A percentile compares a stretch with the other conserved stretches of the same genome.
Conservation (phyloP, 2,113 vertebrate species). For the Solea senegalensis region DNA sequence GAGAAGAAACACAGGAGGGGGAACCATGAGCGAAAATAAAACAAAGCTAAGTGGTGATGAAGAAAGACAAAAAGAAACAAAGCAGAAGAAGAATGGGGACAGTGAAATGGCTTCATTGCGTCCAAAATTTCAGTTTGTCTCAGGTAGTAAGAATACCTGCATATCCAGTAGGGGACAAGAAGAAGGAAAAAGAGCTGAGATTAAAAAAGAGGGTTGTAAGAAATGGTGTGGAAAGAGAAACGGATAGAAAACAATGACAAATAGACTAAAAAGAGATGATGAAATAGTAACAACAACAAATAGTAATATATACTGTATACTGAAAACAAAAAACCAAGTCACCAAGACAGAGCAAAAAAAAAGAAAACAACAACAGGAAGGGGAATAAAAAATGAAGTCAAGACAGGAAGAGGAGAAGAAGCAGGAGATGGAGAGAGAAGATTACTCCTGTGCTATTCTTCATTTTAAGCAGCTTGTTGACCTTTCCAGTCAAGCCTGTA, state of each 20-base stretch:
- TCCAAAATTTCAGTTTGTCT: slow-evolving; percentile 60
- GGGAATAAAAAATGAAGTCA: not conserved
- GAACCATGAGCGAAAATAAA: slow-evolving; percentile 16
- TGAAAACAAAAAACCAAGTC: not conserved
- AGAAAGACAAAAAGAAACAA: slow-evolving; percentile 9
- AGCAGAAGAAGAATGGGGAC: slow-evolving; percentile 51
- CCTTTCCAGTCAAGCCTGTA: slow-evolving; percentile 80
- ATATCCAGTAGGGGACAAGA: slow-evolving; percentile 41
- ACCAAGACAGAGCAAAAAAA: slow-evolving; percentile 13
- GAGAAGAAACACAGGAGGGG: slow-evolving; percentile 32
- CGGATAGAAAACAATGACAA: slow-evolving; percentile 11
- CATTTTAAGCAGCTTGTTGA: slow-evolving; percentile 83
- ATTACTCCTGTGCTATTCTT: slow-evolving; percentile 77
- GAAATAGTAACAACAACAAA: slow-evolving; percentile 24
- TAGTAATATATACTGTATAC: not conserved
- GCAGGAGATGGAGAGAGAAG: slow-evolving; percentile 70
- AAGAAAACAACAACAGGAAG: slow-evolving; percentile 19
- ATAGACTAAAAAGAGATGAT: slow-evolving; percentile 12
- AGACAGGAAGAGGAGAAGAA: slow-evolving; percentile 10
- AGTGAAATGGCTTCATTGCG: slow-evolving; percentile 58
- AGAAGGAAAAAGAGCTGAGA: slow-evolving; percentile 15
- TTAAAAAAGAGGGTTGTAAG: not conserved
- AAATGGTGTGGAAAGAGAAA: slow-evolving; percentile 2
- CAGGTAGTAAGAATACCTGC: slow-evolving; percentile 50
- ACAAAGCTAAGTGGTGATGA: slow-evolving; percentile 8